Conservation (phyloP, 35 echinoderm and acorn worm genomes). For the Lytechinus pictus region DNA sequence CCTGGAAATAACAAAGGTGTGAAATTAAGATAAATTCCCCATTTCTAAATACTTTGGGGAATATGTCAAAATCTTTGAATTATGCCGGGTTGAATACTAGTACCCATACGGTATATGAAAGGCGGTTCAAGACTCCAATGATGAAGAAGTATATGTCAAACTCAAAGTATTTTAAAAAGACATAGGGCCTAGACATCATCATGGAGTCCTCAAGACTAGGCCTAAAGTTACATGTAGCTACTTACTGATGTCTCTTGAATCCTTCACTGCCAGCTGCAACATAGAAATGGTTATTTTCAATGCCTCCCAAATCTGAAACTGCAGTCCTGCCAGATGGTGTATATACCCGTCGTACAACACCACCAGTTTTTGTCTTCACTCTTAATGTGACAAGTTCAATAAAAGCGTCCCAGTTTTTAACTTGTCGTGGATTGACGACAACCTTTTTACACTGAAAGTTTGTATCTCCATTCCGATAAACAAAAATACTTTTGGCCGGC, state of each 20-base stretch:
- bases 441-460: conserved; percentile 38
- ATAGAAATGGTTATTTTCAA: conserved; percentile 45
- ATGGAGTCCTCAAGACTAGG: too few species aligned
- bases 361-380: conserved; percentile 25
- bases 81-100: too few species aligned
- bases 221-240: too few species aligned
- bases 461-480: conserved; percentile 26
- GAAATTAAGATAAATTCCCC: too few species aligned
- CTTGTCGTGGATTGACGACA: conserved; percentile 23
- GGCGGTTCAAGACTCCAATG: too few species aligned
- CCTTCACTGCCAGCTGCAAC: conserved; percentile 12
- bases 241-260: conserved; percentile 27
- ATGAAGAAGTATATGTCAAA: too few species aligned
- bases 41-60: too few species aligned
- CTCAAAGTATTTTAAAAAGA: too few species aligned
- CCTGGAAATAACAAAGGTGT: too few species aligned
- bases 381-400: not conserved
- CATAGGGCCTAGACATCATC: too few species aligned
- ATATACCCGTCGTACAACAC: not conserved
- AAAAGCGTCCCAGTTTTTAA: conserved; percentile 33
- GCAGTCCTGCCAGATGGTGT: conserved; percentile 11
- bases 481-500: conserved; percentile 19
- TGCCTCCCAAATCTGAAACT: not conserved
- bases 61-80: too few species aligned
- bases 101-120: too few species aligned